Percentiles rank a stretch among this genome's conserved stretches.
These are phyloP conservation scores for Diglossa cyanea DNA, from an alignment of 2,797 vertebrate species.

Conservation along the genomic window DNA sequence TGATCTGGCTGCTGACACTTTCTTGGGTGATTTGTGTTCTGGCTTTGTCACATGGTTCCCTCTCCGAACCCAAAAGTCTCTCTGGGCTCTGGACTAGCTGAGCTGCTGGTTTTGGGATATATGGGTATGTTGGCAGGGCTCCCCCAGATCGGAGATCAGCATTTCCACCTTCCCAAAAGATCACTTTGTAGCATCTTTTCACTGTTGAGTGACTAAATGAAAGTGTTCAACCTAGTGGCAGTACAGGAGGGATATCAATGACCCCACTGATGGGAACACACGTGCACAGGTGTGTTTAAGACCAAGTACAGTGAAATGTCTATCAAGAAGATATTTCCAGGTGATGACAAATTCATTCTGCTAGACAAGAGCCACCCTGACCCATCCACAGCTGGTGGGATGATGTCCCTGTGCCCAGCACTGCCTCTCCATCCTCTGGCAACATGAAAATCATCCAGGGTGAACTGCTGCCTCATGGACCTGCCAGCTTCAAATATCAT, in stretches of 20 bases:
- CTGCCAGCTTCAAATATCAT: neutral
- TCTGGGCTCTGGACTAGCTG: neutral
- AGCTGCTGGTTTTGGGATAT: neutral
- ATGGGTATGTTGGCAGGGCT: neutral
- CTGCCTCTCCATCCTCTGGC: neutral
- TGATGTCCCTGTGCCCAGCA: neutral
- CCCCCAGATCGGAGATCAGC: rapidly evolving
- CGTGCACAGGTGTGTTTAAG: rapidly evolving
- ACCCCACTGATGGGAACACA: neutral
- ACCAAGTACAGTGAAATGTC: neutral
- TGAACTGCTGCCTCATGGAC: neutral
- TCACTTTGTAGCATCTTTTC: neutral
- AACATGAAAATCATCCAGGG: neutral
- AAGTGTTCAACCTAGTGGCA: neutral
- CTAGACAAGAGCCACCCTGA: neutral
- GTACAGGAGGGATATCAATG: neutral
- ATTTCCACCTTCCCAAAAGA: neutral
- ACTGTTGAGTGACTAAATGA: neutral
- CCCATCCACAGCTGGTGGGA: neutral
- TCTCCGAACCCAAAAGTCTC: neutral
- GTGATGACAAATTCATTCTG: neutral
- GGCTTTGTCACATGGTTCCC: neutral
- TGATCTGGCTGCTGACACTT: neutral
- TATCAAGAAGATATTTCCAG: neutral
- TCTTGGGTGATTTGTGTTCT: neutral